These are phyloP conservation scores for Calliphora vicina DNA, from an alignment of 1,140 invertebrate species.

Conservation along the genomic window DNA sequence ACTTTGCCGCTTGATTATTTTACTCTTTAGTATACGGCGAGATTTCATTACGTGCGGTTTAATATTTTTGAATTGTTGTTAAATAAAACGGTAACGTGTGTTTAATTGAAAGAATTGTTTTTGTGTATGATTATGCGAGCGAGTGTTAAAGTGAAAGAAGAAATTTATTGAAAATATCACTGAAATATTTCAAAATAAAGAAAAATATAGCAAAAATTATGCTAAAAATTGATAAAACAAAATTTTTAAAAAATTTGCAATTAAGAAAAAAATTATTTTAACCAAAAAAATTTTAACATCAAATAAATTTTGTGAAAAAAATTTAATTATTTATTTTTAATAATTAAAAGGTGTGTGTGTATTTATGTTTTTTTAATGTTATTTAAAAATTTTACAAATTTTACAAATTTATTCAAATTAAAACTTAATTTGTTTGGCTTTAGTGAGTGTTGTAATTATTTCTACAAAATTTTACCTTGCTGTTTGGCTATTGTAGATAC, in stretches of 20 bases:
- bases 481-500: neutral
- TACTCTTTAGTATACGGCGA: constrained; percentile 12
- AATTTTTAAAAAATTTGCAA: neutral
- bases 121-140: neutral
- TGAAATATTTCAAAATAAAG: neutral
- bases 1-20: no score
- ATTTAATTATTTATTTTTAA: neutral
- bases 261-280: neutral
- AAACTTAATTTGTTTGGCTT: no score
- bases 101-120: neutral
- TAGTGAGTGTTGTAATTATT: neutral
- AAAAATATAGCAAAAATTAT: neutral
- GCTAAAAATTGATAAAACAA: neutral
- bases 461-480: neutral
- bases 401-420: neutral
- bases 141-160: neutral
- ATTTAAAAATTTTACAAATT: neutral
- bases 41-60: neutral
- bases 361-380: neutral
- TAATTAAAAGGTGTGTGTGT: neutral
- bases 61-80: constrained; percentile 4
- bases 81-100: neutral
- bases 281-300: neutral
- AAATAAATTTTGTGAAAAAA: neutral
- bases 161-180: neutral